phyloP scores from a whole-genome alignment of 2,797 vertebrate genomes.

The Tarsius wallacei region DNA sequence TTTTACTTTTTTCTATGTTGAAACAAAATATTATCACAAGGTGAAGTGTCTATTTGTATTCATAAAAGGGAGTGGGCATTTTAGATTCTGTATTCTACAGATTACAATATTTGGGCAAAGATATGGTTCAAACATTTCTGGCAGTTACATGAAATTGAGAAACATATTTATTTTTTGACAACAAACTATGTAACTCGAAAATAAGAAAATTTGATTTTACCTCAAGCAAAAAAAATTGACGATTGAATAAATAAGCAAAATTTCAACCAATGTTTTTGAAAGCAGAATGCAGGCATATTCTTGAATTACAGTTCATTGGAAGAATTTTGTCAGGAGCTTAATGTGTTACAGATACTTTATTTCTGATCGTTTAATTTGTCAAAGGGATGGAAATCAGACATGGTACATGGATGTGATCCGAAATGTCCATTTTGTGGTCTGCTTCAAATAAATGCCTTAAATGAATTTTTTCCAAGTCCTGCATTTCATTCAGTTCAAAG shows the following conservation, averaged over 20 bases:
- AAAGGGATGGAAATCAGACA: conserved; percentile 18
- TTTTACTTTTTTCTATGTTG: neutral
- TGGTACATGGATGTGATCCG: neutral
- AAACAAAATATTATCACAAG: neutral
- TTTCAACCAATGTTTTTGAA: neutral
- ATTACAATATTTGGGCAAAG: neutral
- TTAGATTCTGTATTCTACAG: neutral
- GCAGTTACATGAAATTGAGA: neutral
- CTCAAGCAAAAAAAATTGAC: neutral
- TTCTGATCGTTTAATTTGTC: conserved; percentile 28
- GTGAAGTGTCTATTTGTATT: conserved; percentile 10
- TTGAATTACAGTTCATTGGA: conserved; percentile 30
- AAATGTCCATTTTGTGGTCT: conserved; percentile 56
- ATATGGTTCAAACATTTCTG: neutral
- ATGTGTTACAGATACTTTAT: neutral
- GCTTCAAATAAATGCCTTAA: conserved; percentile 10
- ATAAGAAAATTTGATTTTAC: conserved; percentile 36
- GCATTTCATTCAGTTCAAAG: conserved; percentile 30
- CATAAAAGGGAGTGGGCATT: neutral
- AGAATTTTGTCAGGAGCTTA: neutral
- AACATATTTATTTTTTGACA: conserved; percentile 20
- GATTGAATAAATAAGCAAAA: conserved; percentile 11
- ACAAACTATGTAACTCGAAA: neutral
- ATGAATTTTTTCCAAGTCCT: neutral
- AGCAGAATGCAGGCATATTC: neutral